phyloP scores from a whole-genome alignment of 2,113 vertebrate species.

The Scartelaos histophorus region DNA sequence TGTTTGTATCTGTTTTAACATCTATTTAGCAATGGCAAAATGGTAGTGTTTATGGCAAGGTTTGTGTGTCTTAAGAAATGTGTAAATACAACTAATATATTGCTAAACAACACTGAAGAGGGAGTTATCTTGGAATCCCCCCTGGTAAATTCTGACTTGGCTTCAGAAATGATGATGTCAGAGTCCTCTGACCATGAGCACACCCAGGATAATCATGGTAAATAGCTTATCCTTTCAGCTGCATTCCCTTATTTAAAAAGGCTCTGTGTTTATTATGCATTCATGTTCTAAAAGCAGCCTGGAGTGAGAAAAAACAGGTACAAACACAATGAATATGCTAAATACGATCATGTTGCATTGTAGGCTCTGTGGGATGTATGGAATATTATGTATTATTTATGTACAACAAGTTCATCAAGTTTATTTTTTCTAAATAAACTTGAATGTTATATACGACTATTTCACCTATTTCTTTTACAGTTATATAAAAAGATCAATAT shows the following conservation, averaged over 20 bases:
- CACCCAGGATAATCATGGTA: not conserved
- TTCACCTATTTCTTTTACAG: not conserved
- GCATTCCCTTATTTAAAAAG: not conserved
- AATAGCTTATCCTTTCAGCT: not conserved
- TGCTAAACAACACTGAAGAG: not conserved
- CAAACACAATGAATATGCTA: not conserved
- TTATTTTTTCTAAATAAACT: slow-evolving; percentile 10
- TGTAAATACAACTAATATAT: slow-evolving; percentile 3
- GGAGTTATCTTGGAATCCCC: slow-evolving; percentile 25
- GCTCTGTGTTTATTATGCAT: not conserved
- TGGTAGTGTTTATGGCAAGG: slow-evolving; percentile 13
- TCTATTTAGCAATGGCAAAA: not conserved
- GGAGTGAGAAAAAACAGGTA: not conserved
- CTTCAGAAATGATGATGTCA: slow-evolving; percentile 31
- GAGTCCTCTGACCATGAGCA: slow-evolving; percentile 51
- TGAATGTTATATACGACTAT: not conserved
- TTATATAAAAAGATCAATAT: not conserved
- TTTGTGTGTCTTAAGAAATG: slow-evolving; percentile 8
- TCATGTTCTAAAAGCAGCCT: not conserved
- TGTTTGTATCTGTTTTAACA: not conserved
- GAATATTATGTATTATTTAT: not conserved
- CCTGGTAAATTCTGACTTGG: not conserved
- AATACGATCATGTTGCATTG: not conserved
- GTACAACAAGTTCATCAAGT: no score
- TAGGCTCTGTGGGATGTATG: not conserved